These are phyloP conservation scores for Trichomycterus rosablanca DNA, from an alignment of 2,113 vertebrate species.

Conservation along the genomic window DNA sequence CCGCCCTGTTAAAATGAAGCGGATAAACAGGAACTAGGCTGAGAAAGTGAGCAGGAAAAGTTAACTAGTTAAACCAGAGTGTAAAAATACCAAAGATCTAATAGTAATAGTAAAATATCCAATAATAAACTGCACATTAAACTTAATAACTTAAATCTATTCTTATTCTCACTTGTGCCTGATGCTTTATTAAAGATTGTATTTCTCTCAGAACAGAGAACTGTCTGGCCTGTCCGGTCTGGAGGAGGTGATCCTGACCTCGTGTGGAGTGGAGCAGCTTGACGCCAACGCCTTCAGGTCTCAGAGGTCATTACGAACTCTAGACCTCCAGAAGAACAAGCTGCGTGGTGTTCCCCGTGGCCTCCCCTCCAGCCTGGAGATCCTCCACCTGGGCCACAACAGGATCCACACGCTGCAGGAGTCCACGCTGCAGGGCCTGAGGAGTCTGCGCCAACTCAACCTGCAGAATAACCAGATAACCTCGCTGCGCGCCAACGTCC, in stretches of 20 bases:
- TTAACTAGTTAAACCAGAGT: no score
- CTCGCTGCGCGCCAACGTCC: slow-evolving; percentile 46
- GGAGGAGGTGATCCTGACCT: slow-evolving; percentile 72
- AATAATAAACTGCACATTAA: no score
- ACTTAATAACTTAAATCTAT: not conserved
- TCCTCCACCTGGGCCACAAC: slow-evolving; percentile 72
- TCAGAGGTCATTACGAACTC: slow-evolving; percentile 62
- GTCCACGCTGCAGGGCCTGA: slow-evolving; percentile 69
- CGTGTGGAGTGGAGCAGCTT: slow-evolving; percentile 70
- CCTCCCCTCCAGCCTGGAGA: slow-evolving; percentile 70
- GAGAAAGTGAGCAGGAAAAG: no score
- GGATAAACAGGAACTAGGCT: no score
- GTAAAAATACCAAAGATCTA: no score
- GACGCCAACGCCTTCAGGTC: slow-evolving; percentile 69
- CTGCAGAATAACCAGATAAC: slow-evolving; percentile 72
- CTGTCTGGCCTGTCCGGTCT: slow-evolving; percentile 61
- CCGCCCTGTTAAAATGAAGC: no score
- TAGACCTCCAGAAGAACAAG: slow-evolving; percentile 79
- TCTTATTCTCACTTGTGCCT: no score
- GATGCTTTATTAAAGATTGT: not conserved
- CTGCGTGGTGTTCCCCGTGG: slow-evolving; percentile 60
- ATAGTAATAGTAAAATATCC: no score
- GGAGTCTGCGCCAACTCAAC: slow-evolving; percentile 66
- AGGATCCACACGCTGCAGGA: slow-evolving; percentile 58
- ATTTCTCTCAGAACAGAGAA: slow-evolving; percentile 61